A percentile compares a stretch with the other conserved stretches of the same genome.
Conservation (phyloP, 2,113 vertebrate species). For the Psephotus haematonotus region DNA sequence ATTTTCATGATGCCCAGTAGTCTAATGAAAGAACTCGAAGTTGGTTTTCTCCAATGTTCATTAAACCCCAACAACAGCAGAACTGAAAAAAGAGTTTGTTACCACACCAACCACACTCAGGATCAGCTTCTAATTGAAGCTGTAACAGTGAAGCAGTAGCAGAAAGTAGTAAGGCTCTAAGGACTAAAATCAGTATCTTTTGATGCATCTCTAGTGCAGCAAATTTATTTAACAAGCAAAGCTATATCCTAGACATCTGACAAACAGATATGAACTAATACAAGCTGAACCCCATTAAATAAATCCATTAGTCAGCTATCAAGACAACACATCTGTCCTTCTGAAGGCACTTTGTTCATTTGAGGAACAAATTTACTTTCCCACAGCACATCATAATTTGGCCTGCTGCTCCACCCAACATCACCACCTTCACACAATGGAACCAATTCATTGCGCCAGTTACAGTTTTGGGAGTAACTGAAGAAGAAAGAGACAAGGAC, state of each 20-base stretch:
- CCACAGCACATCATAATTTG: not conserved
- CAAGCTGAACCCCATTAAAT: not conserved
- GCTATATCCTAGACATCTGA: not conserved
- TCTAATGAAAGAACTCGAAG: not conserved
- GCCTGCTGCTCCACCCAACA: not conserved
- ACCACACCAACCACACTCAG: not conserved
- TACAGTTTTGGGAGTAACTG: not conserved
- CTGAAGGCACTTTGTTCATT: not conserved
- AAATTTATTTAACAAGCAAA: not conserved
- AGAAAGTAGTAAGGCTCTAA: not conserved
- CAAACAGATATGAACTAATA: not conserved
- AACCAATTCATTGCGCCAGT: not conserved
- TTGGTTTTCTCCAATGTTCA: not conserved
- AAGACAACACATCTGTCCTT: not conserved
- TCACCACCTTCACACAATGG: not conserved
- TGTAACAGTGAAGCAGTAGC: not conserved
- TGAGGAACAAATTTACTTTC: not conserved
- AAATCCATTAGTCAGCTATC: not conserved
- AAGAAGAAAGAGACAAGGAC: not conserved
- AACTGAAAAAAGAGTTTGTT: not conserved
- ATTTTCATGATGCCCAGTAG: not conserved
- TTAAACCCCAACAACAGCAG: not conserved
- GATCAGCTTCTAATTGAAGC: not conserved
- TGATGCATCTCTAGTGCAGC: not conserved
- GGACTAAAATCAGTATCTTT: not conserved